Evolutionary conservation across 1,140 invertebrate genomes (phyloP).

Genomic region (Alviniconcha marisindica): DNA sequence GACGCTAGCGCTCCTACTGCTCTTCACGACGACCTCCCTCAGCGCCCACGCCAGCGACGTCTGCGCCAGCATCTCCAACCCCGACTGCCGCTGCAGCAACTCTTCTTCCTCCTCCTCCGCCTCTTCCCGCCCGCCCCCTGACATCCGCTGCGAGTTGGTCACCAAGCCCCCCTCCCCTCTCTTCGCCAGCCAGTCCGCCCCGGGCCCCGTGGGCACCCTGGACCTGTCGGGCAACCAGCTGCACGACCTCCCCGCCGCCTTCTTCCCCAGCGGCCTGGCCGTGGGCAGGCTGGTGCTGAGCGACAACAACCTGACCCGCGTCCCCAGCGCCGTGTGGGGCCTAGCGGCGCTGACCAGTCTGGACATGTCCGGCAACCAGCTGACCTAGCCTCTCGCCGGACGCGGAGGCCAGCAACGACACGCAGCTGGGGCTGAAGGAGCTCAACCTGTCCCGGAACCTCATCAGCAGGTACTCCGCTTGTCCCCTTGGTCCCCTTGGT

Average conservation of each 20-base stretch:
- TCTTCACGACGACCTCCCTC: no score
- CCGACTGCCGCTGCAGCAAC: background rate
- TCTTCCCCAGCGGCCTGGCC: background rate
- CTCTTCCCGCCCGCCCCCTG: background rate
- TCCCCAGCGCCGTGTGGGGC: constrained; percentile 4
- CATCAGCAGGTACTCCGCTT: no score
- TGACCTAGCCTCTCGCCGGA: background rate
- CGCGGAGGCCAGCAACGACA: background rate
- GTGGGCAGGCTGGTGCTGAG: constrained; percentile 1
- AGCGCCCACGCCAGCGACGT: background rate
- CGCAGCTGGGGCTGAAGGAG: background rate
- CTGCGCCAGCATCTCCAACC: background rate
- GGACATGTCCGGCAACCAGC: constrained; percentile 1
- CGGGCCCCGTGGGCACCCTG: background rate
- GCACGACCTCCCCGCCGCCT: constrained; percentile 23
- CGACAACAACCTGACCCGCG: constrained; percentile 9
- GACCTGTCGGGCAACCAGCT: constrained; percentile 29
- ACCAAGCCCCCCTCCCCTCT: background rate
- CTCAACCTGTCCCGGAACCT: background rate
- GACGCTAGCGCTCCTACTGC: no score
- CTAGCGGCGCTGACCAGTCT: constrained; percentile 5
- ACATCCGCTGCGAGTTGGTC: background rate
- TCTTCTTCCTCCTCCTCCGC: background rate
- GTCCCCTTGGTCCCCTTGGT: no score
- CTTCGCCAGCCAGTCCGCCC: background rate